Percentiles rank a stretch among this genome's conserved stretches.
phyloP scores from a whole-genome alignment of 1,140 invertebrate genomes.

The Micrasema minimum region DNA sequence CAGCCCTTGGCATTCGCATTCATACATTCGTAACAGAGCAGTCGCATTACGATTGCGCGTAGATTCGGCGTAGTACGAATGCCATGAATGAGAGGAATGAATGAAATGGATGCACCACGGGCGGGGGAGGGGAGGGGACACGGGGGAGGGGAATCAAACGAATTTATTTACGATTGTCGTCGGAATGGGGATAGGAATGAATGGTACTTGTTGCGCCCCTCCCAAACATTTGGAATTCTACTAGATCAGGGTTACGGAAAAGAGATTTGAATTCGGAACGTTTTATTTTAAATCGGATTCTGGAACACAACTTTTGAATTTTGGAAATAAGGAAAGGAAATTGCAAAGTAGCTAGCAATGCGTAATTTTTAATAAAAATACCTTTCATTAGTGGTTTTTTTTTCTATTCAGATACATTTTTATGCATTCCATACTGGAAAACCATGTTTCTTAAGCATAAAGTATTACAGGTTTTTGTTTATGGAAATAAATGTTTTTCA shows the following conservation, averaged over 20 bases:
- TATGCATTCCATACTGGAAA: no score
- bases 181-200: slow-evolving; percentile 31
- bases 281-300: not conserved
- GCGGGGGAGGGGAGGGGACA: not conserved
- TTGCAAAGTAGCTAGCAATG: no score
- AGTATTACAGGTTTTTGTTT: no score
- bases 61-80: slow-evolving; percentile 39
- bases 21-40: slow-evolving; percentile 26
- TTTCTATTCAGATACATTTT: no score
- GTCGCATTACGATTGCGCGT: slow-evolving; percentile 47
- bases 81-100: slow-evolving; percentile 32
- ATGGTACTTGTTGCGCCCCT: slow-evolving; percentile 32
- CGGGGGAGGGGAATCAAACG: slow-evolving; percentile 20
- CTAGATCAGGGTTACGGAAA: slow-evolving; percentile 2
- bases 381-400: no score
- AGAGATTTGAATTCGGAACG: slow-evolving; percentile 7
- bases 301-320: not conserved
- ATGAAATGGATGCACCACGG: slow-evolving; percentile 23
- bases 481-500: no score
- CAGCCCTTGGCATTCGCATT: slow-evolving; percentile 10
- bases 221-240: not conserved
- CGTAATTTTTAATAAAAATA: no score
- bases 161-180: slow-evolving; percentile 38
- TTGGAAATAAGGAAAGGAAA: no score
- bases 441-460: no score